phyloP scores from a whole-genome alignment of 2,113 vertebrate genomes.

The Tenebrosternarchus preto region DNA sequence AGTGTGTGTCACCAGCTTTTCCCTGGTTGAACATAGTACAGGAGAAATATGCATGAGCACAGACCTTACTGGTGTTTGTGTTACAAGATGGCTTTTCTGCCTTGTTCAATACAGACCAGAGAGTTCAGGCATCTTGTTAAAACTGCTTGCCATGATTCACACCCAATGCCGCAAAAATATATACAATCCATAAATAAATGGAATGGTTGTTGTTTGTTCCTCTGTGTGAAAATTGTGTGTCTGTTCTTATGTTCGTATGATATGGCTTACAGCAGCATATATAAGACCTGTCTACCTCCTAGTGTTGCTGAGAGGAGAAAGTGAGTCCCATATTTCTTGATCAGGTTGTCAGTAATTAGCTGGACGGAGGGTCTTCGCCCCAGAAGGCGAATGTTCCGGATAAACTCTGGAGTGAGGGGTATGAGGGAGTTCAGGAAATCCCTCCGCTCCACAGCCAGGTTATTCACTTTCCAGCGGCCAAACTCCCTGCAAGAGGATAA shows the following conservation, averaged over 20 bases:
- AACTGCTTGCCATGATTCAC: neutral
- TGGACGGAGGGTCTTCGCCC: constrained; percentile 89
- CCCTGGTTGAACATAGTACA: constrained; percentile 10
- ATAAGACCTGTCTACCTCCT: constrained; percentile 81
- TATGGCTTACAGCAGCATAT: neutral
- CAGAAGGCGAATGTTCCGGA: constrained; percentile 91
- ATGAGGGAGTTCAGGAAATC: constrained; percentile 90
- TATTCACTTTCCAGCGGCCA: constrained; percentile 98
- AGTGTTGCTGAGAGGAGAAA: constrained; percentile 93
- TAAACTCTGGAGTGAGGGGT: constrained; percentile 92
- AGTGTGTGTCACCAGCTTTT: constrained; percentile 40
- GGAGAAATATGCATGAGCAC: constrained; percentile 17
- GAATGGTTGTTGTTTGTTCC: neutral
- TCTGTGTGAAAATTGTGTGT: neutral
- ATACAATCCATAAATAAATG: neutral
- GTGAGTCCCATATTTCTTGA: constrained; percentile 98
- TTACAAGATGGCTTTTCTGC: constrained; percentile 1
- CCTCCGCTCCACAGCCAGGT: constrained; percentile 91
- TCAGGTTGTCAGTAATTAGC: constrained; percentile 93
- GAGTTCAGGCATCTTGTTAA: neutral
- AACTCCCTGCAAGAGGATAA: constrained; percentile 85
- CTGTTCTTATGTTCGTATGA: neutral
- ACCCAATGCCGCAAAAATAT: neutral
- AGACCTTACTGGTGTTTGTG: neutral
- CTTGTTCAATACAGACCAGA: neutral